phyloP scores from a whole-genome alignment of 1,140 invertebrate genomes.

The Drosophila miranda region DNA sequence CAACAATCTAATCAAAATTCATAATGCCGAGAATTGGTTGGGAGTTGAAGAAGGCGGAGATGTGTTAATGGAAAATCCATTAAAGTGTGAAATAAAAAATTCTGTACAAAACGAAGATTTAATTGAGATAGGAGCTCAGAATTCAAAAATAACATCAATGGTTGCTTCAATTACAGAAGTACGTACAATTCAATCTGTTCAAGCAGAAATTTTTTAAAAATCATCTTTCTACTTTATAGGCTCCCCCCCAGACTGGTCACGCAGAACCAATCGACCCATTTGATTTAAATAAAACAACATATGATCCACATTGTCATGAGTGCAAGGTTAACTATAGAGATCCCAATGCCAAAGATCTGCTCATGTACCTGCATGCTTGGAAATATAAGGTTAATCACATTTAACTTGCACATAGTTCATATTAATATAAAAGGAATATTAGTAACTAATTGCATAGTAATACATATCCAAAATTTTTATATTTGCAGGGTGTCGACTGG shows the following conservation, averaged over 20 bases:
- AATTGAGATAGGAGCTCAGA: not conserved
- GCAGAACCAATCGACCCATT: conserved; percentile 87
- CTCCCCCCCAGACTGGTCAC: conserved; percentile 91
- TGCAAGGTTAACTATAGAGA: conserved; percentile 95
- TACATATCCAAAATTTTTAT: not conserved
- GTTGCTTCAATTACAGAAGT: not conserved
- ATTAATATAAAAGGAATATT: not conserved
- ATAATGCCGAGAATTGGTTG: conserved; percentile 96
- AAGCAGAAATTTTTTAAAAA: too few species aligned
- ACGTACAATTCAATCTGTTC: not conserved
- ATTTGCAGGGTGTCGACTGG: conserved; percentile 91
- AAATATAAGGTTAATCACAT: conserved; percentile 89
- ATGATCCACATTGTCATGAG: conserved; percentile 95
- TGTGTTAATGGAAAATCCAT: conserved; percentile 85
- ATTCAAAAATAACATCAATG: not conserved
- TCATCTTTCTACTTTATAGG: conserved; percentile 59
- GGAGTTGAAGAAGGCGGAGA: conserved; percentile 95
- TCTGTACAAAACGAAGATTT: conserved; percentile 11
- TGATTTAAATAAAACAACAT: conserved; percentile 89
- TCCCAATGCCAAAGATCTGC: conserved; percentile 93
- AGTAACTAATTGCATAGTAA: too few species aligned
- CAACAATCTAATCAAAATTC: conserved; percentile 93
- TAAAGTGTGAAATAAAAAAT: conserved; percentile 82
- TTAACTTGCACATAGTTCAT: not conserved
- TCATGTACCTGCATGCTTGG: conserved; percentile 98